Base-by-base conservation (phyloP, 2,797 vertebrate genomes). In the Neomorphus geoffroyi region DNA sequence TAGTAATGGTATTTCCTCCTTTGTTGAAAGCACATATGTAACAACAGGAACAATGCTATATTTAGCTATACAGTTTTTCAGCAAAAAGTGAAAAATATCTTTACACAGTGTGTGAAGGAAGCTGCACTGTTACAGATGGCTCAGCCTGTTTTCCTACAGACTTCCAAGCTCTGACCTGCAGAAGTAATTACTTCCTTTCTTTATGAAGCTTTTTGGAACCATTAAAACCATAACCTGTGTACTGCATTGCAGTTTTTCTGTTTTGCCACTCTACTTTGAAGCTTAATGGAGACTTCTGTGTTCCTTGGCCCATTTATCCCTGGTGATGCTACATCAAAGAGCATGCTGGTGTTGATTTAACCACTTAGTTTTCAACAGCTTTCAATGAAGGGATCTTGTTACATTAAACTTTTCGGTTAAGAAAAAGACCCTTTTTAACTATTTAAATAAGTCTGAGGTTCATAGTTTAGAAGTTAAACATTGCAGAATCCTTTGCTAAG, bases 241-340 rank as follows among this genome's bases (percentile, higher is more conserved):
- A 86, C 46, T 54, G 43, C 74, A 86, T 67, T 45, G 13, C 50
- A 93, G 48, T 5, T 92, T 95, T 90, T 90, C 54, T 8, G 3
- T 90, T 96, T 94, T 95, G 39, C 37, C 30, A 18, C 57, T 86
- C 28, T 43, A 4, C 79, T 93, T 86, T 89, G 85, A 96, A 95
- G 57, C 51, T 79, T 57, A 64, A 3, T 53, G 32, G 23, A 78
- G 30, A 64, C 15, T 69, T 87, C 45, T 82, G 57, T 84, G 15
- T 77, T 92, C 69, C 39, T 57, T 10, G 3, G 65, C 13, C 37
- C 3, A 6, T 80, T 91, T 91, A 86, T 89, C 60, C 43, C 72
- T 39, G 58, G 48, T 71, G 43, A 73, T 45, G 54, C 61, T 69
- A 61, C 86, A 83, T 91, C 46, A 90, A 95, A 95, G 72, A 83